Evolutionary conservation across 2,888 invertebrate genomes (phyloP).

Genomic region (Leucoptera coffeella): DNA sequence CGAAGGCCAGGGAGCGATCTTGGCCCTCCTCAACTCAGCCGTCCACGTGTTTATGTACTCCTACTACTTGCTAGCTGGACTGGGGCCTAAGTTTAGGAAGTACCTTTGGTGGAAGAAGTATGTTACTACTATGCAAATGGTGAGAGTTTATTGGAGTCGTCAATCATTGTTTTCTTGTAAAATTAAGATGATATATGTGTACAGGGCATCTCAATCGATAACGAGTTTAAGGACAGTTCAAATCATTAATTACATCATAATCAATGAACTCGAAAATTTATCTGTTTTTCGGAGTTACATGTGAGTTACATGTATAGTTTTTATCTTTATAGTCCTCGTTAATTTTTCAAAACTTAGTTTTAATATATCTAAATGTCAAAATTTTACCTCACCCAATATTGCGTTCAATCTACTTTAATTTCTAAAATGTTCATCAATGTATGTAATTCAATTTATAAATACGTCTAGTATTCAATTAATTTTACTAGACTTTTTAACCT

Average conservation of each 20-base stretch:
- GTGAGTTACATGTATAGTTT: too few relatives aligned
- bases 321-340: too few relatives aligned
- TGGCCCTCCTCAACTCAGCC: conserved; percentile 67
- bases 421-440: too few relatives aligned
- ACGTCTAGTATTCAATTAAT: neutral
- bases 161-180: neutral
- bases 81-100: conserved; percentile 70
- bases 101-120: conserved; percentile 88
- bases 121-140: conserved; percentile 76
- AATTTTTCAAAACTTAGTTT: neutral
- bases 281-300: too few relatives aligned
- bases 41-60: conserved; percentile 81
- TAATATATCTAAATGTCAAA: neutral
- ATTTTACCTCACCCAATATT: too few relatives aligned
- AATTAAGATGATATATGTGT: too few relatives aligned
- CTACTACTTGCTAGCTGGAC: conserved; percentile 71
- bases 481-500: neutral
- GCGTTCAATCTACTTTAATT: too few relatives aligned
- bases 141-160: conserved; percentile 23
- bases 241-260: too few relatives aligned
- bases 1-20: conserved; percentile 70
- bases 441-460: too few relatives aligned
- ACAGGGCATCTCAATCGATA: too few relatives aligned
- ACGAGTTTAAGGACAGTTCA: too few relatives aligned
- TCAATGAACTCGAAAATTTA: too few relatives aligned